phyloP scores from a whole-genome alignment of 2,113 vertebrate genomes.

The Dendropsophus ebraccatus region DNA sequence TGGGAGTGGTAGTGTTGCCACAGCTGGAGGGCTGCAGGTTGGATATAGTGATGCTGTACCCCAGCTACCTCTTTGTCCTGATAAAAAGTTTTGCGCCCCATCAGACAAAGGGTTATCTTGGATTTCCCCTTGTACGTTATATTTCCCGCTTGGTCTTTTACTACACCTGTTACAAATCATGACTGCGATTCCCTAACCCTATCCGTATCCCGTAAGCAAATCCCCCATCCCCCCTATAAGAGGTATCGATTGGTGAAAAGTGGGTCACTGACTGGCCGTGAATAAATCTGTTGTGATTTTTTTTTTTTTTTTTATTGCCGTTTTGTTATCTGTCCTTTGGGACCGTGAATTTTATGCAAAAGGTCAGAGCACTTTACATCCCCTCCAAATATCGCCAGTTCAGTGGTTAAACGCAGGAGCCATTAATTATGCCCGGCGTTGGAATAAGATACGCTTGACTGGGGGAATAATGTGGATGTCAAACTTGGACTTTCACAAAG shows the following conservation, averaged over 20 bases:
- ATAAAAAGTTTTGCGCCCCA: too few relatives aligned
- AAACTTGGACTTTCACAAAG: conserved; percentile 58
- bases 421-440: conserved; percentile 56
- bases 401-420: conserved; percentile 59
- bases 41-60: too few relatives aligned
- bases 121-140: background rate
- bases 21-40: too few relatives aligned
- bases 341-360: conserved; percentile 56
- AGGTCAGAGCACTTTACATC: conserved; percentile 59
- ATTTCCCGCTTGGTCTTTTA: background rate
- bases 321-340: conserved; percentile 57
- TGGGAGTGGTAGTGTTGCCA: too few relatives aligned
- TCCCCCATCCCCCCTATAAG: background rate
- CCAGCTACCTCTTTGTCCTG: too few relatives aligned
- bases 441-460: conserved; percentile 59
- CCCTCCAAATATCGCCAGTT: conserved; percentile 55
- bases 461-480: conserved; percentile 60
- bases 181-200: background rate
- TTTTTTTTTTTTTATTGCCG: conserved; percentile 12
- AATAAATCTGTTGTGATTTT: conserved; percentile 46
- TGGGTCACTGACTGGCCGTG: conserved; percentile 7
- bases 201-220: background rate
- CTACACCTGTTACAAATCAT: background rate
- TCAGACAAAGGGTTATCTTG: background rate
- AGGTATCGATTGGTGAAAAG: conserved; percentile 45